Conservation (phyloP, 2,888 invertebrate genomes). For the Gastrophysa polygoni region DNA sequence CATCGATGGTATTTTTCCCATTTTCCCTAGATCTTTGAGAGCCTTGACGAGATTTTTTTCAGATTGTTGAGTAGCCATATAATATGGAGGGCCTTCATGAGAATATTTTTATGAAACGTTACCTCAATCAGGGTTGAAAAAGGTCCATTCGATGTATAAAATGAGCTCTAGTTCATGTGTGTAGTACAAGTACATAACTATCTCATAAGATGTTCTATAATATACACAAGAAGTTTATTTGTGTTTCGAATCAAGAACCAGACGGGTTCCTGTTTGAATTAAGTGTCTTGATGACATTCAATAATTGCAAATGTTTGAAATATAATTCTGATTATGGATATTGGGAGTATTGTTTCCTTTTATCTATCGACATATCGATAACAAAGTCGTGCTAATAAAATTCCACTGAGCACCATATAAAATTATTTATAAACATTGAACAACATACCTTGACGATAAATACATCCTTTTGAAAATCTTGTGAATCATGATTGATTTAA, state of each 20-base stretch:
- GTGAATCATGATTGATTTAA: neutral
- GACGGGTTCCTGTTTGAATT: too few species aligned
- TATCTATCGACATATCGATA: too few species aligned
- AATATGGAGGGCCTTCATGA: slow-evolving; percentile 27
- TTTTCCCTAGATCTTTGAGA: slow-evolving; percentile 25
- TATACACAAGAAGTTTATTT: slow-evolving; percentile 24
- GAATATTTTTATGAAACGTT: slow-evolving; percentile 16
- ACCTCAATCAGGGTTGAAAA: slow-evolving; percentile 38
- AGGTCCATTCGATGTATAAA: slow-evolving; percentile 36
- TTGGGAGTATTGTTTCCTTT: too few species aligned
- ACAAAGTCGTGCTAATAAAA: too few species aligned
- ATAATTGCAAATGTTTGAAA: too few species aligned
- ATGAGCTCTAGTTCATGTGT: slow-evolving; percentile 28
- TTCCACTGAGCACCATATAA: too few species aligned
- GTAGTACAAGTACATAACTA: slow-evolving; percentile 13
- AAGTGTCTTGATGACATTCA: too few species aligned
- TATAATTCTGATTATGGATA: too few species aligned
- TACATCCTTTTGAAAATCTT: neutral
- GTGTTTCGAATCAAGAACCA: too few species aligned
- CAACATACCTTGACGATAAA: too few species aligned
- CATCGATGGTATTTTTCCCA: slow-evolving; percentile 12
- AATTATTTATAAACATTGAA: too few species aligned
- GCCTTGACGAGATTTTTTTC: slow-evolving; percentile 26
- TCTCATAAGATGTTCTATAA: slow-evolving; percentile 9
- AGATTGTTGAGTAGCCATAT: slow-evolving; percentile 29